Evolutionary conservation across 2,113 vertebrate species (phyloP), one percentile per base, ranked within the genome.

Genomic region (Mustela lutreola): DNA sequence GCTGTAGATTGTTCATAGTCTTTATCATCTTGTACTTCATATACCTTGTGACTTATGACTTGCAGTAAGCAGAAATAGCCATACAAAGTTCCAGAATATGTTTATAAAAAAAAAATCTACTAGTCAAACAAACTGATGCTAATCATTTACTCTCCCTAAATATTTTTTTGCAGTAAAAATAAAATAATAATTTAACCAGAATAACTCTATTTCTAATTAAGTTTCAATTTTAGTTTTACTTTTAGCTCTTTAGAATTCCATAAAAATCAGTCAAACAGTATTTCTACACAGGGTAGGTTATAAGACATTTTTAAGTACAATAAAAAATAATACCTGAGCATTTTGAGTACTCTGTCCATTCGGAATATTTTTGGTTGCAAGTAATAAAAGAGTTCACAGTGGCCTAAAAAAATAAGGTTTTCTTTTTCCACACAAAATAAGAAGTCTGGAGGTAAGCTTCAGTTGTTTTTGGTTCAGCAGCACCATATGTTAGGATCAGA

Each of bases 201-300:
- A 73, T 33, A 92, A 88, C 31, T 88, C 56, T 78, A 78, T 39
- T 96, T 84, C 45, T 89, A 93, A 89, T 58, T 31, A 50, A 45
- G 36, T 92, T 94, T 63, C 62, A 88, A 67, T 92, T 79, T 70
- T 50, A 70, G 24, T 88, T 96, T 60, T 65, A 94, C n/a, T 92
- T 90, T 81, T 65, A 65, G n/a, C 50, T n/a, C 81, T 83, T 39
- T 67, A 84, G 50, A 31, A 88, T 53, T 80, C 80, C 21, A 83
- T 36, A 11, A 84, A 95, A 95, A 96, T 83, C 33, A 94, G 21
- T 82, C 87, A 58, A 87, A 70, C 12, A 58, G 19, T 56, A 80
- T 76, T 82, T 75, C 60, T 79, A 73, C 62, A 60, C 5, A 82
- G 73, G 36, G 16, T 71, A 91, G 48, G 80, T 82, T 18, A 71